These are phyloP conservation scores for Sebastes fasciatus DNA, from an alignment of 2,113 vertebrate species.

Conservation along the genomic window DNA sequence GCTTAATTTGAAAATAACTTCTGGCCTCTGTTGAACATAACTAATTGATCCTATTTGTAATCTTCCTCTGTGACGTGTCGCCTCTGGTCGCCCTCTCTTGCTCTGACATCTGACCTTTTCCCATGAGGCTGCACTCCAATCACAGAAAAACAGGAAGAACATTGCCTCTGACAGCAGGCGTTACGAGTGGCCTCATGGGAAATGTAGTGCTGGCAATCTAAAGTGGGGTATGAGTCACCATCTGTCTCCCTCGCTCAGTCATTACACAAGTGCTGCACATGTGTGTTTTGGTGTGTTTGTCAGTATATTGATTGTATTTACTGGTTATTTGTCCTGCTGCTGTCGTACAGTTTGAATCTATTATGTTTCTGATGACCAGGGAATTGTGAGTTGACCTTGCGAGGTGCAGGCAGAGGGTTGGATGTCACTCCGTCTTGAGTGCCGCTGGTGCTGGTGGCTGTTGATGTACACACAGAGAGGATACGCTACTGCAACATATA, in stretches of 20 bases:
- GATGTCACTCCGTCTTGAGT: conserved; percentile 26
- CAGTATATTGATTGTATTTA: conserved; percentile 26
- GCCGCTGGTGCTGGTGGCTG: conserved; percentile 20
- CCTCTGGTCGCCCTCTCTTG: conserved; percentile 52
- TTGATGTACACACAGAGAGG: conserved; percentile 33
- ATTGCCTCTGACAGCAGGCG: conserved; percentile 77
- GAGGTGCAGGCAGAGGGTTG: conserved; percentile 18
- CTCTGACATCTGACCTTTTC: conserved; percentile 73
- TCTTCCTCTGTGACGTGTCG: conserved; percentile 38
- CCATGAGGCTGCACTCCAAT: conserved; percentile 70
- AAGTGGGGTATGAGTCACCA: conserved; percentile 81
- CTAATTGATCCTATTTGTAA: conserved; percentile 39
- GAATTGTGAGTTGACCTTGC: conserved; percentile 72
- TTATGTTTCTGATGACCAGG: conserved; percentile 48
- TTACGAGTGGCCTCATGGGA: conserved; percentile 82
- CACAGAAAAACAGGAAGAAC: conserved; percentile 79
- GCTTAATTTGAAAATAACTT: conserved; percentile 18
- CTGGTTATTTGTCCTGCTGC: conserved; percentile 29
- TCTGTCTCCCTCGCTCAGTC: conserved; percentile 72
- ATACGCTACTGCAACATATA: conserved; percentile 15
- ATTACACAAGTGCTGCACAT: conserved; percentile 60
- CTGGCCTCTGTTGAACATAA: conserved; percentile 3
- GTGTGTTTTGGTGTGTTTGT: conserved; percentile 39
- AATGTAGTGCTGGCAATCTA: conserved; percentile 82
- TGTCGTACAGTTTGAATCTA: conserved; percentile 39